Evolutionary conservation across 1,140 invertebrate species (phyloP).

Genomic region (Trinorchestia longiramus): DNA sequence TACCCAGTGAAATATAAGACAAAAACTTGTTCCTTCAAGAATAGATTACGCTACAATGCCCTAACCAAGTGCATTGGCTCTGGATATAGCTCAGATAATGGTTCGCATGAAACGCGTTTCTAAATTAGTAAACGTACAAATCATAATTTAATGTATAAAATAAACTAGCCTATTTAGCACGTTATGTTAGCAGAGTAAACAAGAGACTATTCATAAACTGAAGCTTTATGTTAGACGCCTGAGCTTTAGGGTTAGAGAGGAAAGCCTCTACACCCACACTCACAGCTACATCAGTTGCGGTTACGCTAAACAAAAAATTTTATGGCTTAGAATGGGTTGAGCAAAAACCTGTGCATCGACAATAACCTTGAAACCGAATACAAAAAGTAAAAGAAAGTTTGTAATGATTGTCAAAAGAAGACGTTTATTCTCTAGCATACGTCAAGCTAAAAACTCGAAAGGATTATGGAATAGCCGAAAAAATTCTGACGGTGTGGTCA

Average conservation of each 20-base stretch:
- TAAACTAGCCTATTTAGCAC: background rate
- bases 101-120: background rate
- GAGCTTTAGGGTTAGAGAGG: background rate
- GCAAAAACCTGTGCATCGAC: slow-evolving; percentile 6
- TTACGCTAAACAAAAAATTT: background rate
- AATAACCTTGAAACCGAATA: slow-evolving; percentile 2
- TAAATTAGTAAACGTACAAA: background rate
- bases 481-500: background rate
- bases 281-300: background rate
- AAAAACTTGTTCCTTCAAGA: background rate
- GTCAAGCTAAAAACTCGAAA: slow-evolving; percentile 1
- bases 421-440: background rate
- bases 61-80: background rate
- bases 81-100: background rate
- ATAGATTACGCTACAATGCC: background rate
- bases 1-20: background rate
- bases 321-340: slow-evolving; percentile 27
- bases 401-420: background rate
- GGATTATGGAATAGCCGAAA: background rate
- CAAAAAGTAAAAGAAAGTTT: background rate
- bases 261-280: background rate
- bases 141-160: background rate
- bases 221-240: background rate
- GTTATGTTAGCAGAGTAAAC: background rate
- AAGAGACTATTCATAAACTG: background rate